Evolutionary conservation across 2,888 invertebrate genomes (phyloP), one percentile per base, ranked within the genome.

Genomic region (Drosophila prolongata): DNA sequence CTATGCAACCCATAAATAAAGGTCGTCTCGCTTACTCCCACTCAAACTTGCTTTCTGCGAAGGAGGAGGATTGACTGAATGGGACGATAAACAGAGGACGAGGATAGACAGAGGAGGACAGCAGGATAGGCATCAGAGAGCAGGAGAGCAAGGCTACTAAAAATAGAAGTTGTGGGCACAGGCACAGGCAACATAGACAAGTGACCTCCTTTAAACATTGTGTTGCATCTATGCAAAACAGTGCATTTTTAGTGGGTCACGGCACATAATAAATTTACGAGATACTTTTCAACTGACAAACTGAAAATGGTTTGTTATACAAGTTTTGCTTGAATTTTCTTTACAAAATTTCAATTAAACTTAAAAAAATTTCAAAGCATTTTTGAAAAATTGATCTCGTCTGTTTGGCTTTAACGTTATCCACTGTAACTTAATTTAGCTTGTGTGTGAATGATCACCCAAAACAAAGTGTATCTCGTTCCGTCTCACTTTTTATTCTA

Each of bases 21-120:
- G 60, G 61, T 62, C 24, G 46, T 55, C 56, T 59, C 58, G 55
- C 56, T 55, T 42, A 42, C 55, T 14, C 56, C 58, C 55, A 59
- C 58, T 54, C 40, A 13, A 40, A 53, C 43, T 35, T 16, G 8
- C 14, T 10, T 40, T 34, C n/a, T 16, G 30, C 14, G 11, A 10
- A 38, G 60, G 40, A 38, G 60, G 37, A 40, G 13, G 37, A 30
- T 30, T 30, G 30, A 30, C 30, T 8, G 30, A 30, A 8, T 6
- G 30, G 30, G 30, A 30, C 30, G 30, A 30, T 30, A 30, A 8
- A 8, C 38, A 10, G 14, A 47, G 11, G 9, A 14, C 10, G 11
- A 46, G 27, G 27, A 46, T 13, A 9, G 11, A 6, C n/a, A n/a
- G 24, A n/a, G n/a, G 46, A n/a, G 58, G 58, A 61, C 11, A 11